phyloP scores from a whole-genome alignment of 2,113 vertebrate species.

The Poicephalus meyeri region DNA sequence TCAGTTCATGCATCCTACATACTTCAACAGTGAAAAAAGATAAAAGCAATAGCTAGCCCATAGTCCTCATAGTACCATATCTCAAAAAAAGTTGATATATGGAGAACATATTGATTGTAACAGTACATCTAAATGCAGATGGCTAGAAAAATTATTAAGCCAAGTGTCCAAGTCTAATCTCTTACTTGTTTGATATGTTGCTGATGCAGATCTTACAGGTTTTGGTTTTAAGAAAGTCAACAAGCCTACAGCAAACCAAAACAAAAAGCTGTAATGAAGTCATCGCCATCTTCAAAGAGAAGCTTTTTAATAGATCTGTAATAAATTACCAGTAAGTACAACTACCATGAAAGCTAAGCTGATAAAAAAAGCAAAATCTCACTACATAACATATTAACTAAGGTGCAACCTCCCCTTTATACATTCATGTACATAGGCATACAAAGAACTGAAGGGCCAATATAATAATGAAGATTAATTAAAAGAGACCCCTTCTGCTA shows the following conservation, averaged over 20 bases:
- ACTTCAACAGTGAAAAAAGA: not conserved
- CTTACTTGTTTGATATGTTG: not conserved
- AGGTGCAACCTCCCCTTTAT: not conserved
- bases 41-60: not conserved
- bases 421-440: not conserved
- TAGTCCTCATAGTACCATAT: not conserved
- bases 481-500: not conserved
- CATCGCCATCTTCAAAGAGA: not conserved
- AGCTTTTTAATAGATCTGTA: not conserved
- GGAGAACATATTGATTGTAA: not conserved
- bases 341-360: not conserved
- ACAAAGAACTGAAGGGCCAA: not conserved
- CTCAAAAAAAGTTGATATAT: not conserved
- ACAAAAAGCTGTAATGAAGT: not conserved
- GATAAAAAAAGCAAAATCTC: not conserved
- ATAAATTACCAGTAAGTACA: constrained; percentile 2
- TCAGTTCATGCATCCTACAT: not conserved
- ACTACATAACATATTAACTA: not conserved
- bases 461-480: not conserved
- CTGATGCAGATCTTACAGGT: not conserved
- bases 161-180: not conserved
- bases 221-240: not conserved
- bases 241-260: not conserved
- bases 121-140: not conserved
- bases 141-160: not conserved